These are phyloP conservation scores for Eubasilissa splendida DNA, from an alignment of 2,888 invertebrate genomes.

Conservation along the genomic window DNA sequence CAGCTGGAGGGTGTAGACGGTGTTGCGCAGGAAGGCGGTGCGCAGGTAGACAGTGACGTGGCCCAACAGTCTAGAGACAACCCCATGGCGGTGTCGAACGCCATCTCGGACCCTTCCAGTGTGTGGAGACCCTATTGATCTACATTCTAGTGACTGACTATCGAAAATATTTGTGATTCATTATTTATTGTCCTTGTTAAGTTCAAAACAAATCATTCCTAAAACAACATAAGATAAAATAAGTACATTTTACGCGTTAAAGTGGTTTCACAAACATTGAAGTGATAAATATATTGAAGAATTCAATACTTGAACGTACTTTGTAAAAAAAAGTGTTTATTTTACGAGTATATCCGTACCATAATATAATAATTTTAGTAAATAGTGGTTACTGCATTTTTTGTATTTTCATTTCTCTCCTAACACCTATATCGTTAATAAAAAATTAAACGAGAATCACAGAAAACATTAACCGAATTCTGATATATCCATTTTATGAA, in stretches of 20 bases:
- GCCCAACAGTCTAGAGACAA: constrained; percentile 70
- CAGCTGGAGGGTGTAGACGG: constrained; percentile 66
- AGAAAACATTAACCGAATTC: too few relatives aligned
- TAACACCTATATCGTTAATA: background rate
- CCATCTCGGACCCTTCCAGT: constrained; percentile 67
- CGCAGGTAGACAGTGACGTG: constrained; percentile 65
- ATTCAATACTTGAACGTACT: too few relatives aligned
- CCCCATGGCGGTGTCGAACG: constrained; percentile 65
- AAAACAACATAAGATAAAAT: constrained; percentile 19
- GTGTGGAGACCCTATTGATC: constrained; percentile 86
- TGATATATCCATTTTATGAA: too few relatives aligned
- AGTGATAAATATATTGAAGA: too few relatives aligned
- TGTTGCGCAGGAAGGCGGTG: constrained; percentile 25
- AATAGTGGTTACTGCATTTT: constrained; percentile 12
- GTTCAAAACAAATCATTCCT: constrained; percentile 34
- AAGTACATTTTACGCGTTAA: constrained; percentile 12
- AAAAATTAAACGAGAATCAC: too few relatives aligned
- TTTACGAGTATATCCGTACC: background rate
- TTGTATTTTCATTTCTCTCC: background rate
- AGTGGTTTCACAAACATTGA: background rate
- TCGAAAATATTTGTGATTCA: constrained; percentile 24
- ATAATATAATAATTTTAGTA: constrained; percentile 2
- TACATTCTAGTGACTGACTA: constrained; percentile 12
- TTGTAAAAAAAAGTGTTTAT: too few relatives aligned
- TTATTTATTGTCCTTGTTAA: constrained; percentile 16